Evolutionary conservation across 2,113 vertebrate species (phyloP).

Genomic region (Protobothrops mucrosquamatus): DNA sequence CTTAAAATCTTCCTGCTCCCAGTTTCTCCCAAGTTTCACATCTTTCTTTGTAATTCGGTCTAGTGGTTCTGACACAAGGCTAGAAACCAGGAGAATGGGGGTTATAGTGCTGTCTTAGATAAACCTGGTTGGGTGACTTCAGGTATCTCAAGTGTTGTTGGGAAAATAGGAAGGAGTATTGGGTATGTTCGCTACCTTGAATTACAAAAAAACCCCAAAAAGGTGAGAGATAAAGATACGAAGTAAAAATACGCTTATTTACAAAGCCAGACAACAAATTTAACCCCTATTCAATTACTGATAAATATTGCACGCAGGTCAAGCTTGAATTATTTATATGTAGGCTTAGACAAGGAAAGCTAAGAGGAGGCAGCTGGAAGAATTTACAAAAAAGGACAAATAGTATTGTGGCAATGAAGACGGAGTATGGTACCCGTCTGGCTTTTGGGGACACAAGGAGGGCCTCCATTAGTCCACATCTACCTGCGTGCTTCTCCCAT

Average conservation of each 20-base stretch:
- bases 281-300: neutral
- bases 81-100: neutral
- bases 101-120: neutral
- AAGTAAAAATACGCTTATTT: neutral
- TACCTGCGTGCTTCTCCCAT: neutral
- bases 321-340: slow-evolving; percentile 35
- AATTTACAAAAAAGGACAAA: neutral
- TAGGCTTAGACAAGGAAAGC: neutral
- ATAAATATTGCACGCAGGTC: slow-evolving; percentile 11
- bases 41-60: neutral
- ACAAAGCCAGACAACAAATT: neutral
- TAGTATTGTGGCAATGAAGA: neutral
- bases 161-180: neutral
- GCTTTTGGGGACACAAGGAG: neutral
- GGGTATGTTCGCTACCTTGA: neutral
- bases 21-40: neutral
- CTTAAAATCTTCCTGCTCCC: neutral
- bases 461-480: neutral
- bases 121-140: neutral
- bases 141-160: neutral
- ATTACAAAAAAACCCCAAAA: neutral
- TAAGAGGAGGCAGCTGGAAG: too few species aligned
- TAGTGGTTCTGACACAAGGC: neutral
- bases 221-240: neutral
- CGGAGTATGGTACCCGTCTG: neutral